These are phyloP conservation scores for Cheilosia vulpina DNA, from an alignment of 2,888 invertebrate species.

Conservation along the genomic window DNA sequence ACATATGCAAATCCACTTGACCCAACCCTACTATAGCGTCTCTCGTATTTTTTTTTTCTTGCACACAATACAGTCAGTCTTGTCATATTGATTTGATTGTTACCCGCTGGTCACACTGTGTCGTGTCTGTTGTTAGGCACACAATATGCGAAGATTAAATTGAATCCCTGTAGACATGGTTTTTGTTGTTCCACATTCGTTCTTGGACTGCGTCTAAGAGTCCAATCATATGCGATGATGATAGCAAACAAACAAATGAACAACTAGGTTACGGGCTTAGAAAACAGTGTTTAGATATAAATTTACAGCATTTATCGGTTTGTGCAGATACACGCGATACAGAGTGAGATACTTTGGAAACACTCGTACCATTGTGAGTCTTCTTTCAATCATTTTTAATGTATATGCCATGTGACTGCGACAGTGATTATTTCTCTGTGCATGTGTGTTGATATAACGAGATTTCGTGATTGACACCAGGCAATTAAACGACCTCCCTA, in stretches of 20 bases:
- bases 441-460: neutral
- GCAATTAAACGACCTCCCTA: slow-evolving; percentile 1
- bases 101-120: slow-evolving; percentile 59
- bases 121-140: slow-evolving; percentile 42
- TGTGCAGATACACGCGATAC: neutral
- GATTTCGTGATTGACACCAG: slow-evolving; percentile 4
- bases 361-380: neutral
- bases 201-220: slow-evolving; percentile 29
- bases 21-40: slow-evolving; percentile 37
- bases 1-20: slow-evolving; percentile 68
- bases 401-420: slow-evolving; percentile 4
- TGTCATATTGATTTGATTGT: slow-evolving; percentile 72
- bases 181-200: slow-evolving; percentile 8
- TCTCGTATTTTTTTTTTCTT: slow-evolving; percentile 23
- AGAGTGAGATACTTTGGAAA: neutral
- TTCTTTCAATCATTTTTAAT: slow-evolving; percentile 17
- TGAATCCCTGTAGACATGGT: slow-evolving; percentile 44
- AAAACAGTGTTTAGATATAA: slow-evolving; percentile 38
- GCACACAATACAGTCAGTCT: slow-evolving; percentile 41
- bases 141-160: slow-evolving; percentile 41
- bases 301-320: slow-evolving; percentile 1
- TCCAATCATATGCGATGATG: slow-evolving; percentile 52
- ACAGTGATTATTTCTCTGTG: neutral
- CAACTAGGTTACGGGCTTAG: slow-evolving; percentile 57
- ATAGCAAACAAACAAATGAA: slow-evolving; percentile 33